Evolutionary conservation across 1,140 invertebrate genomes (phyloP).

Genomic region (Diploscapter pachys): DNA sequence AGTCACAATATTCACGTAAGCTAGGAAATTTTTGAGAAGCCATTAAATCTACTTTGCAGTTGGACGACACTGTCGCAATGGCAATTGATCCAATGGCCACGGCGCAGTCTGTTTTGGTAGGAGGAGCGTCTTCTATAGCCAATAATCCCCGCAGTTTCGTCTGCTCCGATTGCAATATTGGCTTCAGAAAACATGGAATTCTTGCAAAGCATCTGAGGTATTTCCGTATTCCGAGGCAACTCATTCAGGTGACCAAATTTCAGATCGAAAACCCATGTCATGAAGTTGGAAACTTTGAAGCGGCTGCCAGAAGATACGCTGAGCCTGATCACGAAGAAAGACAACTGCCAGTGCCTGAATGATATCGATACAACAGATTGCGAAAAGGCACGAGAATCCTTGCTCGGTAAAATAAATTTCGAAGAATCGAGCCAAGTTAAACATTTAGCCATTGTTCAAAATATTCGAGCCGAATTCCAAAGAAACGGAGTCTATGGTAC

Average conservation of each 20-base stretch:
- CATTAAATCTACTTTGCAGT: slow-evolving; percentile 7
- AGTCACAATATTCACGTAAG: slow-evolving; percentile 17
- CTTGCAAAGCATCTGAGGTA: slow-evolving; percentile 84
- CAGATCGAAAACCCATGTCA: slow-evolving; percentile 87
- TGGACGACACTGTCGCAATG: slow-evolving; percentile 21
- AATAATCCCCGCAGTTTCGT: slow-evolving; percentile 38
- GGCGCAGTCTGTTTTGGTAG: slow-evolving; percentile 25
- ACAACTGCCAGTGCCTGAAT: slow-evolving; percentile 39
- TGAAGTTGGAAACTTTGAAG: slow-evolving; percentile 85
- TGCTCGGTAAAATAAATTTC: slow-evolving; percentile 5
- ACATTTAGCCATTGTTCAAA: slow-evolving; percentile 22
- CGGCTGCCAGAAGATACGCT: slow-evolving; percentile 88
- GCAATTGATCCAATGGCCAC: slow-evolving; percentile 17
- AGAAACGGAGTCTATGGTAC: slow-evolving; percentile 1
- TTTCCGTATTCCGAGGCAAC: not conserved
- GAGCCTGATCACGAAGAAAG: slow-evolving; percentile 81
- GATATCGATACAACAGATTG: slow-evolving; percentile 42
- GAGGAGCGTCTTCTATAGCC: not conserved
- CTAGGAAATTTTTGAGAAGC: not conserved
- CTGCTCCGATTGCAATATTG: slow-evolving; percentile 88
- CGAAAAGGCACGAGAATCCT: slow-evolving; percentile 28
- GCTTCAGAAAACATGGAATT: slow-evolving; percentile 90
- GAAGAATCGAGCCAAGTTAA: not conserved
- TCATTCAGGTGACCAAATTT: slow-evolving; percentile 5
- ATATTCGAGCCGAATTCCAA: slow-evolving; percentile 13